phyloP scores from a whole-genome alignment of 2,888 invertebrate genomes.

The Dynastes tityus region DNA sequence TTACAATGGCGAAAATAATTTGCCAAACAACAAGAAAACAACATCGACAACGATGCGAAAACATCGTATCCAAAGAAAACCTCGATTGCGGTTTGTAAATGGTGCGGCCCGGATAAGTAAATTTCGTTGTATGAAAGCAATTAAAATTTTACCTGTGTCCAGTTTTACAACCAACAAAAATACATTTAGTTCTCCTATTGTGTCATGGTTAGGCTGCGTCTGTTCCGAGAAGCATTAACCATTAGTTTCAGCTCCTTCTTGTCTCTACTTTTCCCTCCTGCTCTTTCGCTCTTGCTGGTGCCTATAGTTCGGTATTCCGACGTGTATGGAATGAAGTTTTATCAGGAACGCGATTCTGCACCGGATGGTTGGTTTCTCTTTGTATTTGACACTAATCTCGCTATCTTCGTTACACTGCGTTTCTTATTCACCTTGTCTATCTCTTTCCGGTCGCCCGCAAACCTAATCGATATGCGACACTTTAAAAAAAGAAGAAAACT shows the following conservation, averaged over 20 bases:
- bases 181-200: conserved; percentile 44
- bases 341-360: conserved; percentile 17
- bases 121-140: conserved; percentile 44
- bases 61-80: neutral
- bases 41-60: neutral
- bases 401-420: conserved; percentile 50
- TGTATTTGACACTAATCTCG: conserved; percentile 2
- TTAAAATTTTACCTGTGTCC: conserved; percentile 47
- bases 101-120: conserved; percentile 33
- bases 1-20: no score
- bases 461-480: conserved; percentile 42
- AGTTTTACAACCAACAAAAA: conserved; percentile 44
- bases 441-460: conserved; percentile 41
- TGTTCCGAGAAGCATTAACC: conserved; percentile 40
- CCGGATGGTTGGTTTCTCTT: conserved; percentile 37
- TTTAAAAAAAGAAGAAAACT: conserved; percentile 33
- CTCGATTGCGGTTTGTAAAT: conserved; percentile 33
- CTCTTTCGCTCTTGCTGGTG: conserved; percentile 8
- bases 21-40: neutral
- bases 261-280: conserved; percentile 12
- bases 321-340: conserved; percentile 28
- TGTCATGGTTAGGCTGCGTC: conserved; percentile 42
- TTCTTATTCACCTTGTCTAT: conserved; percentile 53
- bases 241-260: conserved; percentile 26
- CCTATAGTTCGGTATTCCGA: conserved; percentile 1